phyloP scores from a whole-genome alignment of 2,888 invertebrate genomes.

The Drosophila birchii region DNA sequence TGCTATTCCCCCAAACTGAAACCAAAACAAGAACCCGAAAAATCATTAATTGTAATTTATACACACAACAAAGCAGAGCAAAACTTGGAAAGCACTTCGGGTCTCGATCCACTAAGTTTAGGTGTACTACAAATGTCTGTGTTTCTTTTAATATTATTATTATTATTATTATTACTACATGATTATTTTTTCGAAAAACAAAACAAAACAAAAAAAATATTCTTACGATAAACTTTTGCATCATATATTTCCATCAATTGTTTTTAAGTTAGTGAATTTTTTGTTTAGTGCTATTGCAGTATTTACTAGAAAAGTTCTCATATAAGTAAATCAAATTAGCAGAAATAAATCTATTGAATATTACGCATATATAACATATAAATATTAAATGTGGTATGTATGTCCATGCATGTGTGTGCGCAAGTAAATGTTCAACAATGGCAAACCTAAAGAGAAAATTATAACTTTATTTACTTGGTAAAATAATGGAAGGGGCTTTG shows the following conservation, averaged over 20 bases:
- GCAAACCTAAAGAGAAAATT: background rate
- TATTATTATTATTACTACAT: slow-evolving; percentile 17
- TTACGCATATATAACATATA: slow-evolving; percentile 12
- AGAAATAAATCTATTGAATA: slow-evolving; percentile 44
- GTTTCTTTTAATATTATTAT: slow-evolving; percentile 28
- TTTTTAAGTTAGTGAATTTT: slow-evolving; percentile 67
- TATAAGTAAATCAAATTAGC: slow-evolving; percentile 67
- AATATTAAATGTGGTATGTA: slow-evolving; percentile 10
- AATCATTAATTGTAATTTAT: slow-evolving; percentile 43
- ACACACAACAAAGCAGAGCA: slow-evolving; percentile 12
- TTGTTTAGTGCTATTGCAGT: slow-evolving; percentile 76
- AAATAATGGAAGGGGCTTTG: background rate
- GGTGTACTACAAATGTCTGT: slow-evolving; percentile 42
- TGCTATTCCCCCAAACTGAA: slow-evolving; percentile 41
- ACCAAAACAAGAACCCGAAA: slow-evolving; percentile 41
- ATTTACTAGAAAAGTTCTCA: slow-evolving; percentile 60
- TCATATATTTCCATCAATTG: slow-evolving; percentile 65
- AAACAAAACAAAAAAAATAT: background rate
- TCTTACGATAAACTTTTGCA: slow-evolving; percentile 56
- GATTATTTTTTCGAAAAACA: slow-evolving; percentile 10
- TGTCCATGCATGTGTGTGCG: slow-evolving; percentile 12
- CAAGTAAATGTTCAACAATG: slow-evolving; percentile 36
- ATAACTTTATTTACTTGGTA: background rate
- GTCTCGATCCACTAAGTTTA: slow-evolving; percentile 43
- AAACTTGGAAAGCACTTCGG: slow-evolving; percentile 30